Evolutionary conservation across 2,797 vertebrate genomes (phyloP).

Genomic region (Eutrigla gurnardus): DNA sequence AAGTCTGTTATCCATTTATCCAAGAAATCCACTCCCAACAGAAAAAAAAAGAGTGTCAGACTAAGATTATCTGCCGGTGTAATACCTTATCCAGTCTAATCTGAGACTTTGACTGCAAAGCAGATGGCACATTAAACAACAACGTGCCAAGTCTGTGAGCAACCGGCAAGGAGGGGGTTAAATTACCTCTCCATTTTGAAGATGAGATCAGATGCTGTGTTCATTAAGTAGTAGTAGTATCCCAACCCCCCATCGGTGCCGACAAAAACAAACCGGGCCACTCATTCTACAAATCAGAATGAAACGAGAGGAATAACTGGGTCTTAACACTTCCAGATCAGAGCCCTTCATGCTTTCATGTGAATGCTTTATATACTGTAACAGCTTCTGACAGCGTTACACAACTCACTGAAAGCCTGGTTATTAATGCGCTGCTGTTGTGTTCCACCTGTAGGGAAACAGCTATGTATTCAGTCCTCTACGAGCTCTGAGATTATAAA

Average conservation of each 20-base stretch:
- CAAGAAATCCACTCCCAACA: conserved; percentile 20
- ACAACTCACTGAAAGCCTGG: conserved; percentile 18
- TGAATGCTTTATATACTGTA: conserved; percentile 12
- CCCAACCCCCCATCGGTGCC: conserved; percentile 9
- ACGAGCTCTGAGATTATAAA: conserved; percentile 15
- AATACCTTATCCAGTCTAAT: conserved; percentile 62
- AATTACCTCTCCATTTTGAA: conserved; percentile 26
- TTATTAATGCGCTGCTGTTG: background rate
- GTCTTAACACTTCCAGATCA: conserved; percentile 1
- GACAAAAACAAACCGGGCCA: conserved; percentile 8
- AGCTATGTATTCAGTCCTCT: background rate
- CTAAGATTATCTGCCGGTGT: conserved; percentile 60
- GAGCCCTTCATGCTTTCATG: conserved; percentile 3
- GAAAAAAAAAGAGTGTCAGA: conserved; percentile 54
- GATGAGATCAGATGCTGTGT: conserved; percentile 42
- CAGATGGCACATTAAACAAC: conserved; percentile 71
- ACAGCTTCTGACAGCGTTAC: conserved; percentile 26
- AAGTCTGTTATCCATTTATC: conserved; percentile 25
- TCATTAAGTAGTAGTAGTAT: conserved; percentile 16
- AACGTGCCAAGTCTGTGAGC: conserved; percentile 34
- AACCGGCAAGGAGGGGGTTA: conserved; percentile 24
- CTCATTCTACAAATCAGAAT: background rate
- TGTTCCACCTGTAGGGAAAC: background rate
- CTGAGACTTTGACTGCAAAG: conserved; percentile 51
- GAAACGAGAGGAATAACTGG: background rate